Evolutionary conservation across 2,888 invertebrate genomes (phyloP).

Genomic region (Aromia moschata): DNA sequence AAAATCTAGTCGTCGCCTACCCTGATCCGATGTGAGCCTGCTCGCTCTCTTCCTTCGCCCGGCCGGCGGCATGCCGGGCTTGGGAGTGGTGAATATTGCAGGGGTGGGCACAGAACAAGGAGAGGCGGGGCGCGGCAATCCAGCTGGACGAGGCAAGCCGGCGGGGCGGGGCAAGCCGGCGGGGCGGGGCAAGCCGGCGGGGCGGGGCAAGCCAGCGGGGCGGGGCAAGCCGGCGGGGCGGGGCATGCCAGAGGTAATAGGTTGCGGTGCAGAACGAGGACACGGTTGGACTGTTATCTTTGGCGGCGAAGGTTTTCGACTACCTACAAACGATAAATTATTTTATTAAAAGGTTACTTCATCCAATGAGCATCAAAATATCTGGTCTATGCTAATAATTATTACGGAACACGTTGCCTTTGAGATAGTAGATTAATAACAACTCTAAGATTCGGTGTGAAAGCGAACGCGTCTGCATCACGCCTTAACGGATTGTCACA

Average conservation of each 20-base stretch:
- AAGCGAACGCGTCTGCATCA: too few species aligned
- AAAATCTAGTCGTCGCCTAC: constrained; percentile 3
- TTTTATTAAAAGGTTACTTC: too few species aligned
- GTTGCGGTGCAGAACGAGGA: too few species aligned
- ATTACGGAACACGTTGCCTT: too few species aligned
- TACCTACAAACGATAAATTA: background rate
- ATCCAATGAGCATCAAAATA: too few species aligned
- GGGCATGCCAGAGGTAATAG: background rate
- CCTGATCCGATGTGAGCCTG: background rate
- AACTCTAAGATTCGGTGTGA: too few species aligned
- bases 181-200: background rate
- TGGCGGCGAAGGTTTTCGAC: background rate
- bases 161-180: background rate
- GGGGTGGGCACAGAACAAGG: background rate
- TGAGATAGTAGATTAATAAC: too few species aligned
- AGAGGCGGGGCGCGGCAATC: too few species aligned
- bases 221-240: background rate
- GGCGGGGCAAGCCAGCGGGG: background rate
- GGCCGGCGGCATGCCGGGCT: background rate
- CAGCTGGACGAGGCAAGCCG: too few species aligned
- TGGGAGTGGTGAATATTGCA: background rate
- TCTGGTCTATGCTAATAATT: too few species aligned
- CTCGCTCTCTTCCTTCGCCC: background rate
- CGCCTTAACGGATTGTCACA: too few species aligned
- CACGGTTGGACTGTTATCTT: too few species aligned